Percentiles rank a stretch among this genome's conserved stretches.
phyloP scores from a whole-genome alignment of 1,140 invertebrate genomes.

The Alviniconcha marisindica region DNA sequence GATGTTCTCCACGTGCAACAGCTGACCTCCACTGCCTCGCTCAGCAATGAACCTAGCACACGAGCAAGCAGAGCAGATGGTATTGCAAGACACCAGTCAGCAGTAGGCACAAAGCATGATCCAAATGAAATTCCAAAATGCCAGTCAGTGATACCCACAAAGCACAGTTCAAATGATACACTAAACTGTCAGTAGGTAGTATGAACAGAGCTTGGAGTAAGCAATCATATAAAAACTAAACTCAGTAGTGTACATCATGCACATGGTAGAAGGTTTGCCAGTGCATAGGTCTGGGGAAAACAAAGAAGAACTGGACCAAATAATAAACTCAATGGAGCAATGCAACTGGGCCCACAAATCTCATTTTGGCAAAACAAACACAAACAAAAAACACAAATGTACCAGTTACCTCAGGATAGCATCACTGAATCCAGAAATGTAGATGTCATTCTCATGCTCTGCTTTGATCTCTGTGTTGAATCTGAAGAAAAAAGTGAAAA shows the following conservation, averaged over 20 bases:
- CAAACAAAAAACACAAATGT: not conserved
- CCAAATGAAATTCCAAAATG: not conserved
- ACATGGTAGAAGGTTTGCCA: too few relatives aligned
- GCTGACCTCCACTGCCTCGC: constrained; percentile 72
- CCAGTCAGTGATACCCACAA: not conserved
- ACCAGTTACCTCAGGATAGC: constrained; percentile 72
- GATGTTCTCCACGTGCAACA: constrained; percentile 77
- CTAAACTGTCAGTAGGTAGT: too few relatives aligned
- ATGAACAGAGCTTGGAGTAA: too few relatives aligned
- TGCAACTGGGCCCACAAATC: too few relatives aligned
- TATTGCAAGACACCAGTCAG: not conserved
- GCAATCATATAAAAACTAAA: too few relatives aligned
- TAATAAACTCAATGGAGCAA: too few relatives aligned
- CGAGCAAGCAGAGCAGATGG: too few relatives aligned
- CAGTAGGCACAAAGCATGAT: not conserved
- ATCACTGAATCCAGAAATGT: constrained; percentile 76
- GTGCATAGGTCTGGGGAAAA: too few relatives aligned
- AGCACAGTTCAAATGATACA: too few relatives aligned
- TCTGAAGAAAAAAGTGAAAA: constrained; percentile 48
- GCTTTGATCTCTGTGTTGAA: constrained; percentile 59
- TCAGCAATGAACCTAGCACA: constrained; percentile 77
- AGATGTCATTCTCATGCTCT: constrained; percentile 74
- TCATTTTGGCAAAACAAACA: too few relatives aligned
- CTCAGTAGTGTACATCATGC: too few relatives aligned
- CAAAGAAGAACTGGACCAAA: too few relatives aligned